Conservation (phyloP, 2,113 vertebrate species). For the Esox niger region DNA sequence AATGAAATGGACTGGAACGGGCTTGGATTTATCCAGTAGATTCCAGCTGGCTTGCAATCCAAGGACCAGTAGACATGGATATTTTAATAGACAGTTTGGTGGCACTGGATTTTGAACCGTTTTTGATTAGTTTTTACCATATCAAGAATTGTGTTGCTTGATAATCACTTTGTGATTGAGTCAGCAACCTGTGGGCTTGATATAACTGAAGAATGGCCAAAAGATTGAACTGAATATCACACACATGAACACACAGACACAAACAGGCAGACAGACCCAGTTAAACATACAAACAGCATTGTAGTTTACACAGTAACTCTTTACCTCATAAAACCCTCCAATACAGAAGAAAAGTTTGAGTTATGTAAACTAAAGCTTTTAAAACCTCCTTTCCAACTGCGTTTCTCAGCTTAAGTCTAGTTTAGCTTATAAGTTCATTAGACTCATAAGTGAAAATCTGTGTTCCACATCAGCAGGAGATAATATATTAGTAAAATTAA, state of each 20-base stretch:
- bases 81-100: background rate
- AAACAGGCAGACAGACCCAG: too few species aligned
- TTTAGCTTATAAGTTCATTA: too few species aligned
- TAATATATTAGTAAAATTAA: background rate
- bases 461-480: background rate
- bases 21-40: background rate
- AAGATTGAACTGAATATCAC: background rate
- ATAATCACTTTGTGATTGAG: slow-evolving; percentile 1
- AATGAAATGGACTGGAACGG: background rate
- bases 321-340: background rate
- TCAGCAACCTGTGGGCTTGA: background rate
- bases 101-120: too few species aligned
- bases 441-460: background rate
- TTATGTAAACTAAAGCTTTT: background rate
- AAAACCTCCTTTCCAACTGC: background rate
- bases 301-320: background rate
- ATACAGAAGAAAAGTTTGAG: background rate
- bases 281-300: background rate
- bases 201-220: background rate
- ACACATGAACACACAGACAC: too few species aligned
- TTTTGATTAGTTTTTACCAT: too few species aligned
- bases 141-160: background rate
- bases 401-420: background rate
- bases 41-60: background rate
- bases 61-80: background rate